These are phyloP conservation scores for Tipula vernalis DNA, from an alignment of 2,888 invertebrate genomes.

Conservation along the genomic window DNA sequence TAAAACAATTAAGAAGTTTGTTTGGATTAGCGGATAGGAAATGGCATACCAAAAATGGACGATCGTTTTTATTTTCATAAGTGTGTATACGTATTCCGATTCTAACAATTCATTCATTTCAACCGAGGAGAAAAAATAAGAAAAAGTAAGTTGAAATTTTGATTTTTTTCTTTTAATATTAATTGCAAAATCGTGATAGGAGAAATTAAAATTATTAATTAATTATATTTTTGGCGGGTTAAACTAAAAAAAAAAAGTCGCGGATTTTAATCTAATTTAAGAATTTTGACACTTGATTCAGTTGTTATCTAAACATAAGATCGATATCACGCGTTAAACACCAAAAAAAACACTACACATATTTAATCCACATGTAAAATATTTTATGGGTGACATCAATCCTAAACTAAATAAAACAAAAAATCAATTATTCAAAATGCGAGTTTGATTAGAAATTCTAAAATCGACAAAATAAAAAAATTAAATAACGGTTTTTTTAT, in stretches of 20 bases:
- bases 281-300: neutral
- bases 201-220: neutral
- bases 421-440: neutral
- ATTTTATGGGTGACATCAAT: neutral
- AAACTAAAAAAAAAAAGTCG: neutral
- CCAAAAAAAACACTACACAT: neutral
- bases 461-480: neutral
- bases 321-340: neutral
- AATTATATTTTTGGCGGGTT: neutral
- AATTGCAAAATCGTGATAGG: neutral
- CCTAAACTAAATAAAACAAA: neutral
- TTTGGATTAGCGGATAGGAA: neutral
- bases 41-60: neutral
- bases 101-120: neutral
- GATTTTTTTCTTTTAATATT: neutral
- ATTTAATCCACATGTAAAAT: neutral
- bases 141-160: neutral
- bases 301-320: neutral
- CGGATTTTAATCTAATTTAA: neutral
- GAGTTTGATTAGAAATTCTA: neutral
- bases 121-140: neutral
- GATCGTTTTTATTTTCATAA: neutral
- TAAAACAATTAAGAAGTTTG: slow-evolving; percentile 1
- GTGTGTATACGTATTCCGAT: neutral
- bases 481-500: neutral